Evolutionary conservation across 2,888 invertebrate genomes (phyloP), one percentile per base, ranked within the genome.

Genomic region (Drosophila lutescens): DNA sequence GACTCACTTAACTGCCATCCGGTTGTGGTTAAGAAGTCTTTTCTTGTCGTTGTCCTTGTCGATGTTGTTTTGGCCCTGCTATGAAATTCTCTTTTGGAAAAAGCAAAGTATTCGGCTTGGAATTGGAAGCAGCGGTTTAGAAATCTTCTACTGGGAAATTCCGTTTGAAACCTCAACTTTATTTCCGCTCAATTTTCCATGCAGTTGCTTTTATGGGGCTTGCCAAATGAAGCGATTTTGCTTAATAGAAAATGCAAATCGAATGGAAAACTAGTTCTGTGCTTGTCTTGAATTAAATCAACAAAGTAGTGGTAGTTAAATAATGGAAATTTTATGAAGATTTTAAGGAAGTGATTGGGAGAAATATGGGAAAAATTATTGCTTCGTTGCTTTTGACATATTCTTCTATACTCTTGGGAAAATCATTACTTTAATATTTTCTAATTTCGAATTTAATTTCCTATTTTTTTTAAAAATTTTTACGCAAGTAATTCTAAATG

Each of bases 1-100:
- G 30, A 38, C 46, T 41, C 41, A 66, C 67, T 74, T 66, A 74
- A 71, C 65, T 55, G 69, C 44, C 66, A 69, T 69, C 58, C 57
- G 57, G 46, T 56, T 66, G 46, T 66, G 66, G 70, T 70, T 69
- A 67, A 70, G 70, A 26, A 41, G 70, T 56, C 46, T 30, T 69
- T 17, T 17, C 46, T 46, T 38, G 44, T 65, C 15, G 30, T 36
- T 67, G 12, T 34, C 34, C 12, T 34, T 34, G 12, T 34, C 34
- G 26, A 26, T 26, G 26, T 26, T 26, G 12, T 34, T 12, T 34
- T n/a, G 36, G 15, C 9, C 7, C 32, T 32, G 65, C 55, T 68
- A 20, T 26, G 12, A 68, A 54, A 46, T 68, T 65, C 67, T 20
- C 17, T 63, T 63, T 63, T 63, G 47, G 40, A 40, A n/a, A 15